Evolutionary conservation across 1,140 invertebrate species (phyloP).

Genomic region (Ctenoplectra terminalis): DNA sequence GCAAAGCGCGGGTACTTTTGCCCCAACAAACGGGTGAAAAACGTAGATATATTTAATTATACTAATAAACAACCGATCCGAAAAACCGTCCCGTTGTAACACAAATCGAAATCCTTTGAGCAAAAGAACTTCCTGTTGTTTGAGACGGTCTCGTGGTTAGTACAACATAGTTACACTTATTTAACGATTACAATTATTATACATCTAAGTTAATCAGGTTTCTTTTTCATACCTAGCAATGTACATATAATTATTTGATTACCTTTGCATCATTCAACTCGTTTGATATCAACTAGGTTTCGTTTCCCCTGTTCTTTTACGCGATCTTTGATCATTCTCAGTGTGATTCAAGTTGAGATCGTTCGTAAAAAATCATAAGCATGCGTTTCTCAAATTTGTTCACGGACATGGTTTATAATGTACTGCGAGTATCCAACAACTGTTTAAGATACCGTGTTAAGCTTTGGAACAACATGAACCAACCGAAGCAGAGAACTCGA

Average conservation of each 20-base stretch:
- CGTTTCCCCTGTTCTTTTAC: conserved; percentile 15
- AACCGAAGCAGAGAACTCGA: not conserved
- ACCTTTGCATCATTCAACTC: conserved; percentile 55
- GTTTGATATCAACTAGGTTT: conserved; percentile 56
- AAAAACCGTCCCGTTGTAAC: not conserved
- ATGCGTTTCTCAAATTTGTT: conserved; percentile 3
- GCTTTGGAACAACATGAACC: not conserved
- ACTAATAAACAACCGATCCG: conserved; percentile 30
- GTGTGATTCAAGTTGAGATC: not conserved
- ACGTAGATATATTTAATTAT: conserved; percentile 40
- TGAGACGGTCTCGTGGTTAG: conserved; percentile 36
- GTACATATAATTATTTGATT: conserved; percentile 69
- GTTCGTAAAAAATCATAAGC: conserved; percentile 19
- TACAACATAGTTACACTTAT: conserved; percentile 63
- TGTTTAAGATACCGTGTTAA: not conserved
- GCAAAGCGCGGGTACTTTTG: conserved; percentile 28
- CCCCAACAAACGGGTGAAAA: conserved; percentile 36
- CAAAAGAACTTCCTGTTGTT: not conserved
- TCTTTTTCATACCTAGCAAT: conserved; percentile 50
- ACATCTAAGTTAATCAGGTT: conserved; percentile 64
- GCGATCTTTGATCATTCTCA: not conserved
- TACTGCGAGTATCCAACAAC: not conserved
- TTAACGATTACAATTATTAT: conserved; percentile 62
- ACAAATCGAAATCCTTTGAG: not conserved
- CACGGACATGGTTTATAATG: no score